Conservation (phyloP, 37 sponge, comb jelly and placozoan genomes). For the Diacarnus erythraeanus region DNA sequence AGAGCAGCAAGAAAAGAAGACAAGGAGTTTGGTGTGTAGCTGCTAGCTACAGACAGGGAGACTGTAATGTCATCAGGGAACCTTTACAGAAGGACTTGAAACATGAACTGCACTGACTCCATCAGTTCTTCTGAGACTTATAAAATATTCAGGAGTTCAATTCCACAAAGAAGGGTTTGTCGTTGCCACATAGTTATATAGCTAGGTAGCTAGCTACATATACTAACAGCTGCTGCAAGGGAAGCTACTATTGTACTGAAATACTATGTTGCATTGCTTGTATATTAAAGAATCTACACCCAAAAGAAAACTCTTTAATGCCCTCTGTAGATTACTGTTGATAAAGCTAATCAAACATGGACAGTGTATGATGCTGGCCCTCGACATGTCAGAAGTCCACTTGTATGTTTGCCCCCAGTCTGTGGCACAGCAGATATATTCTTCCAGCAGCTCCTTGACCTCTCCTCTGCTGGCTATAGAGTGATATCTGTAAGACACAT, state of each 20-base stretch:
- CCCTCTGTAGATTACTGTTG: conserved; percentile 58
- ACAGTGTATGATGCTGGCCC: conserved; percentile 97
- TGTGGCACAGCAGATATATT: conserved; percentile 92
- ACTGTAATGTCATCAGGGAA: too few relatives aligned
- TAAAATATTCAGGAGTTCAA: conserved; percentile 70
- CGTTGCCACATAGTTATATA: neutral
- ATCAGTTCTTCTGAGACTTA: conserved; percentile 68
- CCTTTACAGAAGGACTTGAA: neutral
- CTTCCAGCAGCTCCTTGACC: conserved; percentile 76
- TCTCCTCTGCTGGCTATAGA: conserved; percentile 80
- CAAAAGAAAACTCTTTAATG: neutral
- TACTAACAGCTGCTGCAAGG: too few relatives aligned
- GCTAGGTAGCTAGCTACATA: too few relatives aligned
- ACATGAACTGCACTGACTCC: conserved; percentile 34
- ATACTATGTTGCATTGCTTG: neutral
- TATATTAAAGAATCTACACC: neutral
- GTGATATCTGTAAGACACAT: conserved; percentile 89
- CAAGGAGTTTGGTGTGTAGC: too few relatives aligned
- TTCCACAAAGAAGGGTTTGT: conserved; percentile 75
- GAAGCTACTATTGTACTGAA: too few relatives aligned
- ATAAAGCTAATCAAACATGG: conserved; percentile 77
- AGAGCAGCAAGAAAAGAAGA: too few relatives aligned
- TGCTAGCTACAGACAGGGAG: neutral
- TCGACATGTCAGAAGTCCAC: conserved; percentile 78
- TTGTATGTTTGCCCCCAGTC: conserved; percentile 90